phyloP scores from a whole-genome alignment of 2,888 invertebrate genomes.

The Muschampia plurimacula region DNA sequence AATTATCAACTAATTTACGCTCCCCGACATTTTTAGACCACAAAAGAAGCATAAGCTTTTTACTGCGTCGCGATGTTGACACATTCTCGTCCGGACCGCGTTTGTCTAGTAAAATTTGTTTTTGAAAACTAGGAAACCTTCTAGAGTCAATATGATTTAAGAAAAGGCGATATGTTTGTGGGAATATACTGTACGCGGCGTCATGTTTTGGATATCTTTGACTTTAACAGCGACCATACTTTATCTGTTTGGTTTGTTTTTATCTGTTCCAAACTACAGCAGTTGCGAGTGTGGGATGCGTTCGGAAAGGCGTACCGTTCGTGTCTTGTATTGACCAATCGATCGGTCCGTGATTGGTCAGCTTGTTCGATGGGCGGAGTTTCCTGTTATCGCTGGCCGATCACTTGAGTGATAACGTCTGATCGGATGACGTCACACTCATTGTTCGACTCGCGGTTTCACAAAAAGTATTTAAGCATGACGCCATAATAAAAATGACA shows the following conservation, averaged over 20 bases:
- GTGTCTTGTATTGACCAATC: constrained; percentile 69
- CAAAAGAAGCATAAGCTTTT: constrained; percentile 70
- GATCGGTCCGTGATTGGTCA: constrained; percentile 78
- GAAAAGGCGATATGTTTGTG: constrained; percentile 45
- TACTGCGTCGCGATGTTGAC: constrained; percentile 59
- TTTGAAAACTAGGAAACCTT: constrained; percentile 53
- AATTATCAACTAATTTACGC: constrained; percentile 84
- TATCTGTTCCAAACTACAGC: constrained; percentile 29
- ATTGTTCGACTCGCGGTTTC: constrained; percentile 54
- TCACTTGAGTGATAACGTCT: constrained; percentile 61
- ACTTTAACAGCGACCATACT: constrained; percentile 25
- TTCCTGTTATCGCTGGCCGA: constrained; percentile 62
- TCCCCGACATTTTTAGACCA: constrained; percentile 69
- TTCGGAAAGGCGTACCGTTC: constrained; percentile 57
- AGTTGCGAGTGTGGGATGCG: constrained; percentile 41
- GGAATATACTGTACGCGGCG: constrained; percentile 40
- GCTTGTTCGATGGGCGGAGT: constrained; percentile 69
- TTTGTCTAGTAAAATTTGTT: constrained; percentile 44
- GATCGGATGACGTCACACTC: constrained; percentile 60
- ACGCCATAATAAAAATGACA: constrained; percentile 32
- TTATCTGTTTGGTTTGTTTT: constrained; percentile 21
- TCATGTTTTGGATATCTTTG: constrained; percentile 19
- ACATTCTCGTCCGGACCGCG: constrained; percentile 48
- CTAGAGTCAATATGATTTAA: constrained; percentile 52
- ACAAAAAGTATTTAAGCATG: constrained; percentile 39